Percentiles rank a stretch among this genome's conserved stretches.
Conservation (phyloP, 2,113 vertebrate species). For the Ondatra zibethicus region DNA sequence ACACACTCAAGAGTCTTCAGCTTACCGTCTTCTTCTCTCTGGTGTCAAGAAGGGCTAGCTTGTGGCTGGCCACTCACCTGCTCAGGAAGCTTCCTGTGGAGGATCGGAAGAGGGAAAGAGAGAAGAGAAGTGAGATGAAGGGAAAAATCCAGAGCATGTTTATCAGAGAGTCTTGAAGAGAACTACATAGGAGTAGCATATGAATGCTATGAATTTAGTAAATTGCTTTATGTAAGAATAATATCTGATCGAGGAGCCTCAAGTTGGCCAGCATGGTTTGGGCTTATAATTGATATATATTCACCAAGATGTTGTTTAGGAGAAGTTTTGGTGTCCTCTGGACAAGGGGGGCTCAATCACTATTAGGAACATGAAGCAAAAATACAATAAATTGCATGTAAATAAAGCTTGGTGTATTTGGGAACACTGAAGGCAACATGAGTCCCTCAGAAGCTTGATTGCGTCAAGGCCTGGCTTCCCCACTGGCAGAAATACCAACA, state of each 20-base stretch:
- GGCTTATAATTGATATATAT: too few species aligned
- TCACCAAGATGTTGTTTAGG: not conserved
- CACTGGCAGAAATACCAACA: rapidly evolving
- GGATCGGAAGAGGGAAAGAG: not conserved
- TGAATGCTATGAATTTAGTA: not conserved
- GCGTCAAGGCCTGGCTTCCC: rapidly evolving
- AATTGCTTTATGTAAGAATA: not conserved
- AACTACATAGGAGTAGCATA: rapidly evolving
- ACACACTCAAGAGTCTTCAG: rapidly evolving
- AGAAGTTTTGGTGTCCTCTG: too few species aligned
- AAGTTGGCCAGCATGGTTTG: not conserved
- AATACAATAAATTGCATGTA: rapidly evolving
- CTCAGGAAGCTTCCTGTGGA: not conserved
- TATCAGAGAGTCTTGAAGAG: not conserved
- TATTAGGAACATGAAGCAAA: rapidly evolving
- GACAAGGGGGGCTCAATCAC: rapidly evolving
- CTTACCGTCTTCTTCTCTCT: rapidly evolving
- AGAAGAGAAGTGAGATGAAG: not conserved
- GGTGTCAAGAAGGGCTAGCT: rapidly evolving
- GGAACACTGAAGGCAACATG: rapidly evolving
- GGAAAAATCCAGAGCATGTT: not conserved
- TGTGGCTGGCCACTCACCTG: not conserved
- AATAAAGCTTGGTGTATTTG: rapidly evolving
- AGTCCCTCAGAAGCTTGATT: rapidly evolving
- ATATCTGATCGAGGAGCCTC: not conserved